A percentile compares a stretch with the other conserved stretches of the same genome.
Conservation (phyloP, 1,140 invertebrate genomes). For the Bombus consobrinus region DNA sequence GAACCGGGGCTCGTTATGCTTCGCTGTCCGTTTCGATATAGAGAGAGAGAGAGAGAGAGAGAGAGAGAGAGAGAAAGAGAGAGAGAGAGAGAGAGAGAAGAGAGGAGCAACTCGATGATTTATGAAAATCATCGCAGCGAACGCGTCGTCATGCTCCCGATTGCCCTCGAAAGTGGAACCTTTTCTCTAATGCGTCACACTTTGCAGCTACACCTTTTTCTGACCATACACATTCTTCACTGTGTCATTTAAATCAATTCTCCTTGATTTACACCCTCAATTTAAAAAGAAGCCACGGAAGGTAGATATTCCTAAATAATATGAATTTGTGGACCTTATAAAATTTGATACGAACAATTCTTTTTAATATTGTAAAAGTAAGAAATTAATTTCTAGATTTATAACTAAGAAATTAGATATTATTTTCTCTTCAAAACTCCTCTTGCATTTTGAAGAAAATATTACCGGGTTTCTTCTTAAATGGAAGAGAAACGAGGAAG, state of each 20-base stretch:
- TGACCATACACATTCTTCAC: not conserved
- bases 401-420: not conserved
- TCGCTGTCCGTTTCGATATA: constrained; percentile 61
- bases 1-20: constrained; percentile 47
- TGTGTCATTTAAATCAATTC: not conserved
- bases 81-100: too few species aligned
- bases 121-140: constrained; percentile 35
- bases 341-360: too few species aligned
- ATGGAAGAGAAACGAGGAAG: not conserved
- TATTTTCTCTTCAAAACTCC: not conserved
- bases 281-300: not conserved
- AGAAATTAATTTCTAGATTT: not conserved
- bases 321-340: not conserved
- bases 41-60: too few species aligned
- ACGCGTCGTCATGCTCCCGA: constrained; percentile 12
- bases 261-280: not conserved
- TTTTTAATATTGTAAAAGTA: not conserved
- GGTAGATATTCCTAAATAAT: not conserved
- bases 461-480: too few species aligned
- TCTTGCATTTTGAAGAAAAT: not conserved
- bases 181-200: constrained; percentile 34
- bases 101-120: constrained; percentile 37
- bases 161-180: constrained; percentile 26
- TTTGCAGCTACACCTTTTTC: constrained; percentile 4
- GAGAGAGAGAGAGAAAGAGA: too few species aligned